A percentile compares a stretch with the other conserved stretches of the same genome.
Conservation (phyloP, 2,797 vertebrate genomes). For the Poeciliopsis presidionis region DNA sequence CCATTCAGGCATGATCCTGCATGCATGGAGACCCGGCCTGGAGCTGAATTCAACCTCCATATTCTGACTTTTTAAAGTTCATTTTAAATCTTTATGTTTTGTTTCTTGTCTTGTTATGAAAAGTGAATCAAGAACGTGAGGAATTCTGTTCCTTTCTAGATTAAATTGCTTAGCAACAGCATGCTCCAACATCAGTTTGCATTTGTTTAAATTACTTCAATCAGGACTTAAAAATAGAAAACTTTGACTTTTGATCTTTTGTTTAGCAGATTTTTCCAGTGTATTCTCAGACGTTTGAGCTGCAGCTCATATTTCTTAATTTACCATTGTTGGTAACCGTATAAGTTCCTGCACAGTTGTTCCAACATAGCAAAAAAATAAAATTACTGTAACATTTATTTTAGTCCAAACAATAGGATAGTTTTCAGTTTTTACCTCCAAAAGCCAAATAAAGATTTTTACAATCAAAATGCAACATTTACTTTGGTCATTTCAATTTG, state of each 20-base stretch:
- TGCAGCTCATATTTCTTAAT: background rate
- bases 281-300: background rate
- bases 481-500: background rate
- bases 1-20: constrained; percentile 12
- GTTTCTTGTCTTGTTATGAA: background rate
- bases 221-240: background rate
- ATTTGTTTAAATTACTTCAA: background rate
- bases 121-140: background rate
- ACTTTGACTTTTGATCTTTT: background rate
- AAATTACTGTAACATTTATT: background rate
- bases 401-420: background rate
- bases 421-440: background rate
- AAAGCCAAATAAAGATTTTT: background rate
- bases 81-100: background rate
- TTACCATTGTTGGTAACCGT: background rate
- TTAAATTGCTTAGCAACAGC: background rate
- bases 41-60: constrained; percentile 7
- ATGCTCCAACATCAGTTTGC: background rate
- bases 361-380: background rate
- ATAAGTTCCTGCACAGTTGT: background rate
- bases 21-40: constrained; percentile 3
- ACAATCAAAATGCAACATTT: background rate
- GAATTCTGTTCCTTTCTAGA: background rate
- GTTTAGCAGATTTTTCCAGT: background rate
- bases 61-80: background rate